Evolutionary conservation across 2,113 vertebrate species (phyloP), one percentile per base, ranked within the genome.

Genomic region (Actenoides lindsayi): DNA sequence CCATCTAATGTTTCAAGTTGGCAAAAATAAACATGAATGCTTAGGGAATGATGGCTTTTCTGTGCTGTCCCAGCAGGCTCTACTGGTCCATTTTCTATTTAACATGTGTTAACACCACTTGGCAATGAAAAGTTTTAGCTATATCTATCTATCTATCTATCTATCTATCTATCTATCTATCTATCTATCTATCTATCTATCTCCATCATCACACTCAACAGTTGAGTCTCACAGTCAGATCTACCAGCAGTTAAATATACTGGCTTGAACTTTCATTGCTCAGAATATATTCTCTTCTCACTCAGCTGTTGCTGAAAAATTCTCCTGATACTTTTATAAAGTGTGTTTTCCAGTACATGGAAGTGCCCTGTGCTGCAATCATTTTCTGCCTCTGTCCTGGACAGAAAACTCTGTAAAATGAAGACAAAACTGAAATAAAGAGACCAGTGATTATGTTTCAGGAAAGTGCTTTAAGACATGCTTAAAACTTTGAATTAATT

Each of bases 241-340:
- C 76, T 23, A 82, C 31, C 46, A 83, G 67, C 24, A 83, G 57
- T 90, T 21, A 44, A 71, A 89, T 48, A 16, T 17, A 42, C 11
- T 24, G 31, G 4, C 21, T 89, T 82, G 46, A 51, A 48, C 14
- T 75, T 73, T 39, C 46, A 28, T 7, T 50, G 44, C 63, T 68
- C 33, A 68, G 73, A 84, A 65, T 27, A 19, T 25, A 77, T 44
- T 69, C 46, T 90, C 87, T 76, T 83, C 87, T 54, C 31, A 30
- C 25, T 70, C 90, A 95, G 93, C 87, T 88, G 90, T 37, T 85
- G 46, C 59, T 85, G 70, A 88, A 90, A 85, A 91, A 68, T 73
- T n/a, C 41, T n/a, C 19, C 12, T 57, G 41, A 83, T 63, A 31
- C 12, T 74, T 77, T 59, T 15, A 51, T 53, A 93, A 91, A 68